Evolutionary conservation across 2,888 invertebrate species (phyloP).

Genomic region (Caenorhabditis zanzibari): DNA sequence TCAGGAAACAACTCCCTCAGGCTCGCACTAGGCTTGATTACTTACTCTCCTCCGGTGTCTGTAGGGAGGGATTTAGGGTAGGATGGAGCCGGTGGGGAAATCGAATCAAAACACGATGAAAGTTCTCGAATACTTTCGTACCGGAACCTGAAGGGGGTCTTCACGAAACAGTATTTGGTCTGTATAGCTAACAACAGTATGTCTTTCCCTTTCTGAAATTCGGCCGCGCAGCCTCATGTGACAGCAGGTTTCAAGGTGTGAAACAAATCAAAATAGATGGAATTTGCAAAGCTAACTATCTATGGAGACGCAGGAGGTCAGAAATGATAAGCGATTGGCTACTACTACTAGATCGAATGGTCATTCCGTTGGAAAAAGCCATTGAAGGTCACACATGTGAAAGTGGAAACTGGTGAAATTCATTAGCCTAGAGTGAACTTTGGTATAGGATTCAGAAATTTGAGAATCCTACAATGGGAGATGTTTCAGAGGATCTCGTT

Average conservation of each 20-base stretch:
- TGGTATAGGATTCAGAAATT: slow-evolving; percentile 12
- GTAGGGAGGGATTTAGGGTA: background rate
- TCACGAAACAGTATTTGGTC: slow-evolving; percentile 3
- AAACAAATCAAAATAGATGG: slow-evolving; percentile 59
- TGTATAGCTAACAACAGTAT: slow-evolving; percentile 7
- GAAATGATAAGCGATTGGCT: slow-evolving; percentile 54
- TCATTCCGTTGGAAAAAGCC: slow-evolving; percentile 59
- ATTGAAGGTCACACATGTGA: slow-evolving; percentile 61
- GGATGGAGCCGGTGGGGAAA: background rate
- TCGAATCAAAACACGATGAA: slow-evolving; percentile 14
- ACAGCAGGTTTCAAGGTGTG: slow-evolving; percentile 64
- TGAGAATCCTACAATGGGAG: background rate
- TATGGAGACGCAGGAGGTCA: slow-evolving; percentile 51
- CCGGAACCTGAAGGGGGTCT: slow-evolving; percentile 12
- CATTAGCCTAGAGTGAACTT: slow-evolving; percentile 45
- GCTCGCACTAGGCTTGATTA: slow-evolving; percentile 41
- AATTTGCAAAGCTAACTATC: slow-evolving; percentile 51
- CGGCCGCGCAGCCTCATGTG: slow-evolving; percentile 46
- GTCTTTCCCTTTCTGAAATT: slow-evolving; percentile 45
- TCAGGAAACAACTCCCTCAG: slow-evolving; percentile 55
- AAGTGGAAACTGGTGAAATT: slow-evolving; percentile 30
- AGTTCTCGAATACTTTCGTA: slow-evolving; percentile 5
- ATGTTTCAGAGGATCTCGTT: background rate
- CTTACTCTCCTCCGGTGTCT: slow-evolving; percentile 37
- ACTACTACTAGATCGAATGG: slow-evolving; percentile 64